phyloP scores from a whole-genome alignment of 2,113 vertebrate genomes.

The Pelvicachromis taeniatus region DNA sequence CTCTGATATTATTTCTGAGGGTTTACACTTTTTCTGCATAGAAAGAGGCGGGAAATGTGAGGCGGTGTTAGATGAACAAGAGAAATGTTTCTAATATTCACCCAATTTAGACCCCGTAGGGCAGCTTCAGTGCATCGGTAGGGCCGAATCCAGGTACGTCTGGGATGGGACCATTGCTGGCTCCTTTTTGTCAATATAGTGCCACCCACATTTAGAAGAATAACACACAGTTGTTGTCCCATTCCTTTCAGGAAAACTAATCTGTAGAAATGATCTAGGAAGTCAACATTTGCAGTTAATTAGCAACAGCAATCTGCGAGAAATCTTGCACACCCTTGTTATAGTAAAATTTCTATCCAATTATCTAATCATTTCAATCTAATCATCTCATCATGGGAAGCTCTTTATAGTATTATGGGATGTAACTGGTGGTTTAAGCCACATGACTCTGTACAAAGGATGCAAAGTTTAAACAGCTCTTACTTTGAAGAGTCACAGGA shows the following conservation, averaged over 20 bases:
- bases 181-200: background rate
- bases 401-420: slow-evolving; percentile 37
- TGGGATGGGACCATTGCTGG: background rate
- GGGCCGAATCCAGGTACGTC: background rate
- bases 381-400: slow-evolving; percentile 53
- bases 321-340: slow-evolving; percentile 44
- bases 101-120: background rate
- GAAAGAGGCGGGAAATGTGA: background rate
- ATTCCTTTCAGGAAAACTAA: slow-evolving; percentile 42
- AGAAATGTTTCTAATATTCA: background rate
- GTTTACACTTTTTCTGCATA: background rate
- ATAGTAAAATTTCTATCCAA: slow-evolving; percentile 57
- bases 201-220: slow-evolving; percentile 16
- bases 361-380: slow-evolving; percentile 69
- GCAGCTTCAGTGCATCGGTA: background rate
- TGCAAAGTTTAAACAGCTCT: slow-evolving; percentile 10
- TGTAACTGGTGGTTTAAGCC: slow-evolving; percentile 25
- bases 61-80: background rate
- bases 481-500: slow-evolving; percentile 2
- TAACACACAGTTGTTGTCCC: slow-evolving; percentile 15
- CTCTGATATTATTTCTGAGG: slow-evolving; percentile 11
- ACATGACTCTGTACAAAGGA: background rate
- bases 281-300: slow-evolving; percentile 57
- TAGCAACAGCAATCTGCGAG: slow-evolving; percentile 50
- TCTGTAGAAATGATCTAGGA: slow-evolving; percentile 53